phyloP scores from a whole-genome alignment of 2,113 vertebrate species.

The Hemibates koningsi region DNA sequence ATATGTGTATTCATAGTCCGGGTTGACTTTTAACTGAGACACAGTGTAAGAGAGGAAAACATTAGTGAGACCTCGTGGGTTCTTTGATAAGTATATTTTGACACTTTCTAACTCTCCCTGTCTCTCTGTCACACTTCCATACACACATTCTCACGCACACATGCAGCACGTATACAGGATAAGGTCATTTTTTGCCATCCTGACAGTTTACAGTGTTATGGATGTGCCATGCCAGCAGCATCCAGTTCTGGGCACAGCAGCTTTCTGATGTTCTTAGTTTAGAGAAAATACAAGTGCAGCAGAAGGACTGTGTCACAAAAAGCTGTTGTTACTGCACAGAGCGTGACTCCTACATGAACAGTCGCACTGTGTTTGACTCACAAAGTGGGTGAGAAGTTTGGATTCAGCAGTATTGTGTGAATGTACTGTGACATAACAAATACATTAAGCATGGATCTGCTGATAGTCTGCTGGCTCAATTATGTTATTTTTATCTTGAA shows the following conservation, averaged over 20 bases:
- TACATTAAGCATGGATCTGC: not conserved
- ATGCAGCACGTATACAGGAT: not conserved
- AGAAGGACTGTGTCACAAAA: not conserved
- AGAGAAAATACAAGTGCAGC: not conserved
- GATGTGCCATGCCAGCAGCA: constrained; percentile 17
- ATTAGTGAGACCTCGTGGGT: not conserved
- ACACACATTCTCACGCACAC: not conserved
- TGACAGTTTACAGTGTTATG: constrained; percentile 25
- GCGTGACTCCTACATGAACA: not conserved
- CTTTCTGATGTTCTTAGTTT: constrained; percentile 13
- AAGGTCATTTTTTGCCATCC: constrained; percentile 9
- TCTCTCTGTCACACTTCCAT: not conserved
- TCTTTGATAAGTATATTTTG: constrained; percentile 48
- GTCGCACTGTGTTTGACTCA: not conserved
- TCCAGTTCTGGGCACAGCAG: not conserved
- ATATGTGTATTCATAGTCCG: not conserved
- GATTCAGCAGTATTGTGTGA: not conserved
- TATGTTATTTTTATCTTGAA: not conserved
- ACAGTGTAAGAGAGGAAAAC: not conserved
- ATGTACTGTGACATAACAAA: not conserved
- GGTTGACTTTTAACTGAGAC: not conserved
- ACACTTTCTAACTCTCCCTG: not conserved
- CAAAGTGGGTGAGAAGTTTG: not conserved
- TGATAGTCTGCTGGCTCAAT: not conserved
- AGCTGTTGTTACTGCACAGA: not conserved